Conservation (phyloP, 2,888 invertebrate genomes). For the Athalia circularis region DNA sequence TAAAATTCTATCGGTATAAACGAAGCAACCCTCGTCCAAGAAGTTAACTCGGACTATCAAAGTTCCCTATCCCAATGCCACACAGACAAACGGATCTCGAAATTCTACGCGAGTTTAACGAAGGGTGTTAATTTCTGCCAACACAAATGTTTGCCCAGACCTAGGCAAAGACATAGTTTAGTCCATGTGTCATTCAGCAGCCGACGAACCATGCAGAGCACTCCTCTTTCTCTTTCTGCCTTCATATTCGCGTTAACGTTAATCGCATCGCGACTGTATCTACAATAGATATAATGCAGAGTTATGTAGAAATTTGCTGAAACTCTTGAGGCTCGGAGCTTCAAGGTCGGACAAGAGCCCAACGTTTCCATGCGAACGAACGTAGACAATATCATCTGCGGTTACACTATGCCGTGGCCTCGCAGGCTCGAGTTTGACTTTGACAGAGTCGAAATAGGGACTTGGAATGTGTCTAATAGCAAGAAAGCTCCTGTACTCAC, state of each 20-base stretch:
- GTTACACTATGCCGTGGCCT: background rate
- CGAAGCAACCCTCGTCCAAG: no score
- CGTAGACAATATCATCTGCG: constrained; percentile 32
- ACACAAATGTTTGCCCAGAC: constrained; percentile 26
- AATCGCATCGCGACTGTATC: constrained; percentile 3
- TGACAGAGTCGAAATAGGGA: constrained; percentile 27
- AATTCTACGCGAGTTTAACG: constrained; percentile 22
- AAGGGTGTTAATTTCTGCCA: constrained; percentile 33
- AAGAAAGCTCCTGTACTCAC: constrained; percentile 15
- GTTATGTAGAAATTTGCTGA: constrained; percentile 14
- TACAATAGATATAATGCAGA: constrained; percentile 22
- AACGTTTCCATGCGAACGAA: constrained; percentile 22
- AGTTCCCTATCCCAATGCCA: background rate
- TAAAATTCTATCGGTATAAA: no score
- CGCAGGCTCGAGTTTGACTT: constrained; percentile 16
- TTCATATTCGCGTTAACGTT: background rate
- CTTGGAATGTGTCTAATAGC: constrained; percentile 14
- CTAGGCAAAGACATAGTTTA: background rate
- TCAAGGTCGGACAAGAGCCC: constrained; percentile 17
- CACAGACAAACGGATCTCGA: background rate
- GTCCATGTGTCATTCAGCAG: constrained; percentile 22
- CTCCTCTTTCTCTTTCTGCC: background rate
- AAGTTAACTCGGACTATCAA: background rate
- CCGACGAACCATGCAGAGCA: background rate
- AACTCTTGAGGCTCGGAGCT: constrained; percentile 14